A percentile compares a stretch with the other conserved stretches of the same genome.
Evolutionary conservation across 2,797 vertebrate species (phyloP).

Genomic region (Falco peregrinus): DNA sequence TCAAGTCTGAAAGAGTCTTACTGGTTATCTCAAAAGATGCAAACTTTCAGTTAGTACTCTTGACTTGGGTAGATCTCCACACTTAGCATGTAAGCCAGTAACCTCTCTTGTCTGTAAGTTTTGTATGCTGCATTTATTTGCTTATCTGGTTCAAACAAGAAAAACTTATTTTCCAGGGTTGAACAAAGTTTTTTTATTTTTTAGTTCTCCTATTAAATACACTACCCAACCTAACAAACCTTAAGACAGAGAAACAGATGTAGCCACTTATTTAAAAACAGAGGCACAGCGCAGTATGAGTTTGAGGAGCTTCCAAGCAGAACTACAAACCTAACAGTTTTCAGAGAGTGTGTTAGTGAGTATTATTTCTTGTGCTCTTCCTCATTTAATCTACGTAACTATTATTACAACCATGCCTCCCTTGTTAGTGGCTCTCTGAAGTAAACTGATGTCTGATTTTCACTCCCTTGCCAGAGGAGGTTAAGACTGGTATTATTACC

Average conservation of each 20-base stretch:
- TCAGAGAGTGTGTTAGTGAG: background rate
- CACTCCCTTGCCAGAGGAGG: background rate
- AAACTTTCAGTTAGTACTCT: background rate
- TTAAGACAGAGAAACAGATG: background rate
- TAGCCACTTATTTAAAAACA: background rate
- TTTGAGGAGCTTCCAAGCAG: background rate
- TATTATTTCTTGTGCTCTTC: background rate
- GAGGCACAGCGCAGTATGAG: background rate
- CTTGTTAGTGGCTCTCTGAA: background rate
- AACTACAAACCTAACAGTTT: background rate
- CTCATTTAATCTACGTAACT: background rate
- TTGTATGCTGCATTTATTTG: background rate
- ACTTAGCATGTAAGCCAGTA: background rate
- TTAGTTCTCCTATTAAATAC: background rate
- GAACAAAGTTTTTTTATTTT: slow-evolving; percentile 5
- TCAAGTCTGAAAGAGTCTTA: background rate
- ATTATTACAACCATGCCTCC: background rate
- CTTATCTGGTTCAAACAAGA: background rate
- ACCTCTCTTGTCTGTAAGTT: background rate
- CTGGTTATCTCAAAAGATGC: background rate
- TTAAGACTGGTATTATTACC: background rate
- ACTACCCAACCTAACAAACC: background rate
- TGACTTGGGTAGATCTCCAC: background rate
- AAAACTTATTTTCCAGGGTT: background rate
- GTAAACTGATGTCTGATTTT: background rate